Evolutionary conservation across 2,888 invertebrate species (phyloP).

Genomic region (Leptogaster cylindrica): DNA sequence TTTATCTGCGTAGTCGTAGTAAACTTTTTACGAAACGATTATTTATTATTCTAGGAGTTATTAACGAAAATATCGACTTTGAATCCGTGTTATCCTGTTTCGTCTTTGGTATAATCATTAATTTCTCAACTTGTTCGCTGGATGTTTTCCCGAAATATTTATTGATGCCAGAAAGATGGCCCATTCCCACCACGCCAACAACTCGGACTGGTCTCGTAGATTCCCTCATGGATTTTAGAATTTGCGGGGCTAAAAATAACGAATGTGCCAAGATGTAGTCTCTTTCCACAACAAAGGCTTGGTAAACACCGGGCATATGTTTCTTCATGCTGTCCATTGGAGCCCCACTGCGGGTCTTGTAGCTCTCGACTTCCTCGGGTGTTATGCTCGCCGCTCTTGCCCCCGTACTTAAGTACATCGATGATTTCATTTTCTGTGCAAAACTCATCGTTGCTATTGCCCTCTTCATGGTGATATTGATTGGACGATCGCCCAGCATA

Average conservation of each 20-base stretch:
- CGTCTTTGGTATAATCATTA: slow-evolving; percentile 44
- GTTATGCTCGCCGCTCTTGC: slow-evolving; percentile 42
- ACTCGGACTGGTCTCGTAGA: slow-evolving; percentile 67
- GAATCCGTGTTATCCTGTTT: not conserved
- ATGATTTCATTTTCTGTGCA: slow-evolving; percentile 74
- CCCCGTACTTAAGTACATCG: slow-evolving; percentile 24
- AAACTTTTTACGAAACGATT: not conserved
- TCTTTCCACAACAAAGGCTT: slow-evolving; percentile 89
- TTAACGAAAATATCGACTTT: not conserved
- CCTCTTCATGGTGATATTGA: slow-evolving; percentile 84
- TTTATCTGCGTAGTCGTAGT: not conserved
- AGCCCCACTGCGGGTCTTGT: slow-evolving; percentile 67
- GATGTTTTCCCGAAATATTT: slow-evolving; percentile 47
- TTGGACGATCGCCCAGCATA: slow-evolving; percentile 88
- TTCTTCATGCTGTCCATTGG: slow-evolving; percentile 79
- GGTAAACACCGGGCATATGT: slow-evolving; percentile 62
- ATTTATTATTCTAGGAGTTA: not conserved
- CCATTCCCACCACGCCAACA: slow-evolving; percentile 94
- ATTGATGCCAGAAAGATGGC: slow-evolving; percentile 77
- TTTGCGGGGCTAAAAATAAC: slow-evolving; percentile 70
- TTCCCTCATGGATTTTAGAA: slow-evolving; percentile 44
- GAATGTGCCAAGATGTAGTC: slow-evolving; percentile 87
- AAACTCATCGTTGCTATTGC: slow-evolving; percentile 82
- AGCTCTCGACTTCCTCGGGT: slow-evolving; percentile 87
- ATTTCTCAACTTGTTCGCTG: slow-evolving; percentile 43